Evolutionary conservation across 2,888 invertebrate species (phyloP), one percentile per base, ranked within the genome.

Genomic region (Psylliodes chrysocephalus): DNA sequence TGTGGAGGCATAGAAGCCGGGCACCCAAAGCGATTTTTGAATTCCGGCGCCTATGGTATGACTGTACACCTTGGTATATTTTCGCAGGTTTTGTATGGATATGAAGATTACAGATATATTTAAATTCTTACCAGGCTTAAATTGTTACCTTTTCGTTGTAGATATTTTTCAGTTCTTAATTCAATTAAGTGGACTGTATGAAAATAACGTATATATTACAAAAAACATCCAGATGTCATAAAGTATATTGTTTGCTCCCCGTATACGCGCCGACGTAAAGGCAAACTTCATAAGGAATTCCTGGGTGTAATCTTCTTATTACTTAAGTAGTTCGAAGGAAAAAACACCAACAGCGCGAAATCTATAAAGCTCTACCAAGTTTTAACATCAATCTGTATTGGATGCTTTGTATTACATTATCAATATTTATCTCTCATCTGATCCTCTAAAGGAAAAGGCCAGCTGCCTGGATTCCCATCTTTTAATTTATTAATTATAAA

Each of bases 401-500:
- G 63, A 56, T 55, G 64, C 63, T 67, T 70, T 68, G 67, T 70
- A 64, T 69, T 63, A 64, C 57, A 67, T 69, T 74, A 76, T 74
- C 75, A 76, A 76, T 76, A 76, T 75, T 76, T 75, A 74, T 75
- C 68, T 72, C 69, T 69, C 63, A 38, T 57, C 38, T 57, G 35
- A 57, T 57, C 57, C 46, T 49, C 22, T n/a, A 28, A 40, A 46
- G 47, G 28, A 35, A 55, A 28, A 60, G 63, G 40, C 38, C 76
- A 74, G 75, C 75, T 76, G 76, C 71, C 73, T 66, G 66, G 68
- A 72, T 74, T 76, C 76, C 73, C 76, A 75, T 75, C 73, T 73
- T 73, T 73, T 72, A 75, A 75, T 76, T 75, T 74, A 71, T 74
- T 75, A 75, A 76, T 75, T 74, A 73, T 71, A 67, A 74, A 73